Evolutionary conservation across 2,888 invertebrate species (phyloP), one percentile per base, ranked within the genome.

Genomic region (Tetragnatha montana): DNA sequence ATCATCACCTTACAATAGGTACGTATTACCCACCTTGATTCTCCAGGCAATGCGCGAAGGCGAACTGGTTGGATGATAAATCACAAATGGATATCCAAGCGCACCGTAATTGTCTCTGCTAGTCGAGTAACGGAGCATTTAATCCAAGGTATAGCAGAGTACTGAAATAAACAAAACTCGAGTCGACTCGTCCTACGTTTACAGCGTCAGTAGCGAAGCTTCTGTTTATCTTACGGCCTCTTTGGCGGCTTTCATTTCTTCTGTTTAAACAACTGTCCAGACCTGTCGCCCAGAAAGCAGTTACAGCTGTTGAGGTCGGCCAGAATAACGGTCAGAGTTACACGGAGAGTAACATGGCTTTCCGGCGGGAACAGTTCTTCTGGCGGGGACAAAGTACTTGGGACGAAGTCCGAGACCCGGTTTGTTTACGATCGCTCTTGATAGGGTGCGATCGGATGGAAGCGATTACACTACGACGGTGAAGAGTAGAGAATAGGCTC

Each of bases 401-500:
- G 49, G 73, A 50, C 82, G 60, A 82, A 82, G 82, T 82, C 74
- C 82, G 35, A 82, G n/a, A 7, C 22, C 17, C 51, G 60, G 82
- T 82, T 82, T 82, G 60, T 73, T 82, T 74, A 74, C 51, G n/a
- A 51, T 51, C 14, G 17, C 73, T 73, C 82, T 73, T 17, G 10
- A 60, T 60, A 35, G 35, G 35, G 35, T 35, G 35, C 4, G 35
- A 35, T 35, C 35, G 1, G 35, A 35, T 35, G 35, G 1, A 35
- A 35, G 35, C 35, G 35, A 35, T 35, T 35, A 35, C 35, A 35
- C 35, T 35, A 35, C 4, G 35, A 35, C 35, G 35, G 35, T 4
- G 1, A 4, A 35, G 35, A 35, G 35, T 35, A 35, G 35, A 35
- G 35, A 35, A 35, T 1, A 35, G 35, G 35, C 35, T 35, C 35